Base-by-base conservation (phyloP, 2,113 vertebrate species). In the Corythaixoides concolor region DNA sequence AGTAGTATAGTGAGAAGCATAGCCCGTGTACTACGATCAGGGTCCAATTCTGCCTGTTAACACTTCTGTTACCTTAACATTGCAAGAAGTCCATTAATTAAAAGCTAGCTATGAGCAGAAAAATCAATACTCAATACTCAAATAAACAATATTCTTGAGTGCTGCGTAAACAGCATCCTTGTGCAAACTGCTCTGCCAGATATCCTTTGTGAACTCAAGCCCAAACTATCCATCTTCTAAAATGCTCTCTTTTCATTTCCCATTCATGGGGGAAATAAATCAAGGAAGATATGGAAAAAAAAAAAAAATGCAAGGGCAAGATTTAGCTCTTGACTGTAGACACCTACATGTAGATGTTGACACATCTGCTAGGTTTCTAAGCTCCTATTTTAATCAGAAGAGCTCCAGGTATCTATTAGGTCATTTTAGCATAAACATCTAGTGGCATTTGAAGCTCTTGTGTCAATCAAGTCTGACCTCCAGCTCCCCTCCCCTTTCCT, bases 21-120 rank as follows among this genome's bases (percentile, higher is more conserved):
- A 56, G 22, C 32, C 13, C 20, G 8, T 56, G 15, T 41, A 12
- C 43, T 78, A 43, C 4, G 20, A 72, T 3, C 49, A 30, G 49
- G 21, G 11, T 67, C 93, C 35, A 84, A 22, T 85, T 89, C 53
- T 53, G 30, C n/a, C 55, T 72, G 13, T 64, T 81, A n/a, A 35
- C 33, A 19, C 9, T 2, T 5, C 17, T 75, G 37, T 33, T 72
- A 52, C 56, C 55, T 50, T 62, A 83, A 58, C 52, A 75, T 27
- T 81, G 60, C 33, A 89, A 85, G 37, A 79, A 84, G 35, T 41
- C 47, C 83, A 92, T 87, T 95, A 93, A 93, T 84, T 90, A 95
- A 88, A 91, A 83, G 12, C 35, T 58, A 68, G 49, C 33, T 90
- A 53, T 78, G 32, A 86, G 45, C 21, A 85, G 77, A 91, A 92